Conservation (phyloP, 2,888 invertebrate genomes). For the Dicyrtomina minuta region DNA sequence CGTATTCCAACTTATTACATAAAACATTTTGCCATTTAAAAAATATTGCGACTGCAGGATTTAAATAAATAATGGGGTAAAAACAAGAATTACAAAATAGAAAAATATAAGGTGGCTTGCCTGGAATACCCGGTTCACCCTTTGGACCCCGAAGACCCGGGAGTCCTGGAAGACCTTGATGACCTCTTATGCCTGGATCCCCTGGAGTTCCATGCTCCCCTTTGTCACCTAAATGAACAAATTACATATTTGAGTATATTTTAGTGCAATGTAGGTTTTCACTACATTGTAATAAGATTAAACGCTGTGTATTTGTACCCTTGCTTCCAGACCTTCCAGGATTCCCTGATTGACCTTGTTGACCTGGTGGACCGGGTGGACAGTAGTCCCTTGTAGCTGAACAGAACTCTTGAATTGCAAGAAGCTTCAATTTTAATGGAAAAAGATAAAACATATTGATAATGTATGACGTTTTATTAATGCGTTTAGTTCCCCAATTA, state of each 20-base stretch:
- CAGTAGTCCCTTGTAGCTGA: constrained; percentile 80
- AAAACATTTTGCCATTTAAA: no score
- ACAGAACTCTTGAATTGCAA: constrained; percentile 40
- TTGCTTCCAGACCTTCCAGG: constrained; percentile 55
- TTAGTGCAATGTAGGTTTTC: neutral
- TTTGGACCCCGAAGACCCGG: constrained; percentile 70
- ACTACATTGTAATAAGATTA: neutral
- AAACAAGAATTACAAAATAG: no score
- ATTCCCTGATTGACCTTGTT: constrained; percentile 64
- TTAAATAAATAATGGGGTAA: no score
- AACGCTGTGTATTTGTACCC: constrained; percentile 30
- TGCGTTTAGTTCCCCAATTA: no score
- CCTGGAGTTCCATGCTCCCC: constrained; percentile 57
- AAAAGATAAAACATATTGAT: neutral
- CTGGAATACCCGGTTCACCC: constrained; percentile 63
- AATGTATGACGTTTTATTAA: no score
- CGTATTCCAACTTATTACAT: no score
- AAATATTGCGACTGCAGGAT: no score
- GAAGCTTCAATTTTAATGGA: neutral
- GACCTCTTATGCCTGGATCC: constrained; percentile 57
- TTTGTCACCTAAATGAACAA: constrained; percentile 54
- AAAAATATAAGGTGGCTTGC: no score
- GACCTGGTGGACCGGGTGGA: constrained; percentile 68
- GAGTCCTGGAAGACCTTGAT: constrained; percentile 68
- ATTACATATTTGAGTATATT: neutral